Evolutionary conservation across 2,888 invertebrate species (phyloP), one percentile per base, ranked within the genome.

Genomic region (Tigriopus californicus): DNA sequence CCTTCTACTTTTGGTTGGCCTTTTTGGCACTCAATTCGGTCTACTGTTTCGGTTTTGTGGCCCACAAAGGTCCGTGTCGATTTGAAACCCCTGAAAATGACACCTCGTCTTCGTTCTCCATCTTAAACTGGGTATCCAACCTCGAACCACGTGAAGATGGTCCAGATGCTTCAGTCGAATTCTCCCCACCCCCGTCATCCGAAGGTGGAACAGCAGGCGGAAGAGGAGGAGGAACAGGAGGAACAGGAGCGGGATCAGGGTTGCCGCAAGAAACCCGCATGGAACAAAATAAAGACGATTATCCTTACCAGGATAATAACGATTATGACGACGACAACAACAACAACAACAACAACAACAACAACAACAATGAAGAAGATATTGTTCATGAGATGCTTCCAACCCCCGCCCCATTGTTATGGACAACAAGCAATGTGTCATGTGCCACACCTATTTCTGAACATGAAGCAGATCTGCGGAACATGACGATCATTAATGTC

Each of bases 21-120:
- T 25, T 59, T 22, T 20, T 59, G 20, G 52, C 40, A 5, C 22
- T 59, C 41, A 51, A 59, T 25, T 52, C 52, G 15, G 15, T 49
- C n/a, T 49, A 49, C 41, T 59, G 59, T 41, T 59, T 59, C 24
- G 59, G 59, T 24, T 59, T 59, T 41, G 18, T 59, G 40, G 48
- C 59, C 13, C 59, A 59, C 41, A 20, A 44, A 49, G 49, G 49
- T 4, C 49, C 49, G 2, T 49, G 49, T 22, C 15, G 22, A 11
- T 20, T 20, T 18, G 49, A 12, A 12, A 11, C 22, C 22, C 8
- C 15, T 13, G 49, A 22, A 12, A 49, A 22, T 22, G 46, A 44
- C 18, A 44, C 46, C 46, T 15, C n/a, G 18, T n/a, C 15, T 4
- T 20, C 49, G 5, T 20, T 22, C 49, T 22, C 22, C 20, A 4